These are phyloP conservation scores for Ichneumoninae sp. DNA, from an alignment of 2,888 invertebrate genomes.

Conservation along the genomic window DNA sequence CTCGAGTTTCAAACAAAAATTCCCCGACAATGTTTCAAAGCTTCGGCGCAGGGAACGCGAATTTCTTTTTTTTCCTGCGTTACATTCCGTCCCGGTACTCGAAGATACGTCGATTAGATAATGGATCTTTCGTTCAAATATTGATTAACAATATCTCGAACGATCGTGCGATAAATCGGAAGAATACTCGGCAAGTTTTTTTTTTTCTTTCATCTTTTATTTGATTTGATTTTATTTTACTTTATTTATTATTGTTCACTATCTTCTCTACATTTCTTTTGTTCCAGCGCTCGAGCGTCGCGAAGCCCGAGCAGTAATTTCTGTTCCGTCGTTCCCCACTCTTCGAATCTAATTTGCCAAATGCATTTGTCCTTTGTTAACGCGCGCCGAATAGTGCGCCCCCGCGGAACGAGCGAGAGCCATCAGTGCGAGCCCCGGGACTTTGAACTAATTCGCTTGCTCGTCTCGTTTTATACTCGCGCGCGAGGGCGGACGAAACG, in stretches of 20 bases:
- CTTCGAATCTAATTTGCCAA: constrained; percentile 59
- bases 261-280: not conserved
- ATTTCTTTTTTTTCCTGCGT: not conserved
- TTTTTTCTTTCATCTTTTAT: not conserved
- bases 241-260: not conserved
- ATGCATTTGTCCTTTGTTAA: constrained; percentile 68
- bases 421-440: constrained; percentile 27
- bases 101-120: constrained; percentile 1
- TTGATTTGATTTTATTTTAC: not conserved
- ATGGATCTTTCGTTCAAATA: not conserved
- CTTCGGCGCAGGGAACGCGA: not conserved
- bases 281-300: not conserved
- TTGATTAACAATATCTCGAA: constrained; percentile 14
- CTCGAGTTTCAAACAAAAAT: not conserved
- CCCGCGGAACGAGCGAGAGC: constrained; percentile 6
- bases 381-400: constrained; percentile 26
- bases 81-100: not conserved
- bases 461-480: constrained; percentile 40
- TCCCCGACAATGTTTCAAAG: constrained; percentile 11
- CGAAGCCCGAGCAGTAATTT: constrained; percentile 13
- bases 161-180: not conserved
- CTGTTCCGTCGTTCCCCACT: constrained; percentile 33
- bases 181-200: not conserved
- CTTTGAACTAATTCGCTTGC: constrained; percentile 64
- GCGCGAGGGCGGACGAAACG: constrained; percentile 42